phyloP scores from a whole-genome alignment of 2,113 vertebrate species.

The Syrrhaptes paradoxus region DNA sequence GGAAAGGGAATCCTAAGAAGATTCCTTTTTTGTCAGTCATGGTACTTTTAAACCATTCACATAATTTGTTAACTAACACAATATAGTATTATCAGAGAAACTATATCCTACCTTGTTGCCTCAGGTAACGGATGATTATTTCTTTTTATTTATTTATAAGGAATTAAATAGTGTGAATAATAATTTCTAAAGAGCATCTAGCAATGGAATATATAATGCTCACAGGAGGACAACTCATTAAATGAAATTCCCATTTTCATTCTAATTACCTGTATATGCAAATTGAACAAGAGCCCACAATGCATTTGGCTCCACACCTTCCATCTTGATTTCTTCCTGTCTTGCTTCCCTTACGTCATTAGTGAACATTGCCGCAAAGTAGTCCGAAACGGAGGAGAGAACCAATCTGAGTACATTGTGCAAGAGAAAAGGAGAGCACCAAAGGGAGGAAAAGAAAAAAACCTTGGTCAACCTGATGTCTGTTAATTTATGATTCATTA shows the following conservation, averaged over 20 bases:
- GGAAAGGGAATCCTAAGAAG: background rate
- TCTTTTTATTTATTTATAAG: background rate
- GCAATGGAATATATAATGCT: background rate
- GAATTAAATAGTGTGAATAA: background rate
- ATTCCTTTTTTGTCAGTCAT: background rate
- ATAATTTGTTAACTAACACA: background rate
- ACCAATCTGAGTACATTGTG: constrained; percentile 81
- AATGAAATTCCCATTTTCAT: background rate
- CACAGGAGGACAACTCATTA: background rate
- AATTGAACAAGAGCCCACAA: constrained; percentile 96
- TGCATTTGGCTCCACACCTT: constrained; percentile 96
- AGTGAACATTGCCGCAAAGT: constrained; percentile 99
- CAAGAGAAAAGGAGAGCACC: background rate
- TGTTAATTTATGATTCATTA: constrained; percentile 43
- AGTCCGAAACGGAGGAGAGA: constrained; percentile 97
- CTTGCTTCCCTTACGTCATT: constrained; percentile 96
- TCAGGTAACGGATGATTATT: background rate
- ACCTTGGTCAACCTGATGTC: background rate
- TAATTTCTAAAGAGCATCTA: background rate
- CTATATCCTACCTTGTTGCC: background rate
- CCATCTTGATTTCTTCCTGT: constrained; percentile 98
- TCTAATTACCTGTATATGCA: constrained; percentile 89
- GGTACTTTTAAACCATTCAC: background rate
- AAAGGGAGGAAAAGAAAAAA: background rate
- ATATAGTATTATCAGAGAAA: background rate